Evolutionary conservation across 1,140 invertebrate species (phyloP), one percentile per base, ranked within the genome.

Genomic region (Dryas iulia): DNA sequence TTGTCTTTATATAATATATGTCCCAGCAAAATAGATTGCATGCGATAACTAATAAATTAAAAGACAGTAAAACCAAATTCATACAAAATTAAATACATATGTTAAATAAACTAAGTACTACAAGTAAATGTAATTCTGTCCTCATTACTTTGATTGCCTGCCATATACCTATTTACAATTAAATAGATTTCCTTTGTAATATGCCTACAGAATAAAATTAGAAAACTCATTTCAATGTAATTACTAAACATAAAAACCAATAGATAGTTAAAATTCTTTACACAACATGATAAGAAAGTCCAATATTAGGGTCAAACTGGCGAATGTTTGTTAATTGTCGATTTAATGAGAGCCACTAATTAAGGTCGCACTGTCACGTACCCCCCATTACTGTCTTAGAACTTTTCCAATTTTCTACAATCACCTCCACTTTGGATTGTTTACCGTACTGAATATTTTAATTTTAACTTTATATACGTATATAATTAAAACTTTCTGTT

Each of bases 351-450:
- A 72, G 59, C 66, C 68, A 58, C 73, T 80, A 76, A 80, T 79
- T 82, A 82, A 78, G 78, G 73, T 70, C 71, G 71, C 69, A 71
- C 72, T 64, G 73, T 76, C 74, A 79, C 78, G 80, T 79, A 72
- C 61, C 35, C 69, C 63, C 62, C 77, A 75, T 81, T 81, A 80
- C 73, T 73, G 73, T 76, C 74, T 82, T 75, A 75, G 76, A 88
- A 88, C 82, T 87, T 88, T 88, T 83, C 83, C 79, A 80, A 87
- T 88, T 86, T 82, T 83, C 78, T 74, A 81, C 73, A 80, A 78
- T 84, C 74, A 68, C 72, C 68, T 68, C 35, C 69, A 66, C 70
- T 74, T 76, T 73, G 69, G 74, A 79, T 78, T 76, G 75, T 68
- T 76, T 64, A 73, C 21, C 61, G 74, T 64, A 33, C 25, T 69